These are phyloP conservation scores for Vannuccia rotundouncinata DNA, from an alignment of 2,888 invertebrate species.

Conservation along the genomic window DNA sequence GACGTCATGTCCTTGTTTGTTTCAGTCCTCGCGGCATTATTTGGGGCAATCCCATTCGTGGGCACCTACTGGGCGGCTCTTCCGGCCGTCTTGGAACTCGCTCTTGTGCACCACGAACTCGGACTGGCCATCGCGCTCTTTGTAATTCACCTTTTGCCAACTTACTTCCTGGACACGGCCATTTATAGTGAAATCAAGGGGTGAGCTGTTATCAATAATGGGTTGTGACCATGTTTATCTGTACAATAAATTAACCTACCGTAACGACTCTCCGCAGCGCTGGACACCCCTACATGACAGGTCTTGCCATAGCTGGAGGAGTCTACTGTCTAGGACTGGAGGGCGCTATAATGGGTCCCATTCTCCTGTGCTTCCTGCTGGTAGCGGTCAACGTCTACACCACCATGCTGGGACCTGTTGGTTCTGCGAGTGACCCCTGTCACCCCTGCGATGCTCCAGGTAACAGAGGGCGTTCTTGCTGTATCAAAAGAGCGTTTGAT, in stretches of 20 bases:
- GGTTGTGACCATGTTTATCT: too few relatives aligned
- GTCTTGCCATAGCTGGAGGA: slow-evolving; percentile 91
- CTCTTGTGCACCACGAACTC: slow-evolving; percentile 80
- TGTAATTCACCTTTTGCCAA: slow-evolving; percentile 77
- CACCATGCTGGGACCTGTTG: slow-evolving; percentile 3
- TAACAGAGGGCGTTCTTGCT: background rate
- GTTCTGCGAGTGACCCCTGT: background rate
- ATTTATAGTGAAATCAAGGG: slow-evolving; percentile 96
- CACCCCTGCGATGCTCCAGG: background rate
- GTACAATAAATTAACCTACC: too few relatives aligned
- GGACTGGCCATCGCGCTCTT: slow-evolving; percentile 74
- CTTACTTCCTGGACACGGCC: slow-evolving; percentile 83
- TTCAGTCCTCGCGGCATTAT: slow-evolving; percentile 75
- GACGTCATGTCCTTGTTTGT: too few relatives aligned
- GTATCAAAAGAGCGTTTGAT: too few relatives aligned
- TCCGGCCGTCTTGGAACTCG: slow-evolving; percentile 86
- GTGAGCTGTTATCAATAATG: too few relatives aligned
- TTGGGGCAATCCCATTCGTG: slow-evolving; percentile 89
- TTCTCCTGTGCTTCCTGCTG: slow-evolving; percentile 84
- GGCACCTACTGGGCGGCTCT: slow-evolving; percentile 91
- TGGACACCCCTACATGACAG: slow-evolving; percentile 92
- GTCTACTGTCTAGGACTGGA: slow-evolving; percentile 92
- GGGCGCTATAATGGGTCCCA: slow-evolving; percentile 91
- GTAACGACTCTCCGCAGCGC: slow-evolving; percentile 62
- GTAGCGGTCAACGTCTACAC: slow-evolving; percentile 63